Evolutionary conservation across 2,797 vertebrate species (phyloP).

Genomic region (Macropus fuliginosus): DNA sequence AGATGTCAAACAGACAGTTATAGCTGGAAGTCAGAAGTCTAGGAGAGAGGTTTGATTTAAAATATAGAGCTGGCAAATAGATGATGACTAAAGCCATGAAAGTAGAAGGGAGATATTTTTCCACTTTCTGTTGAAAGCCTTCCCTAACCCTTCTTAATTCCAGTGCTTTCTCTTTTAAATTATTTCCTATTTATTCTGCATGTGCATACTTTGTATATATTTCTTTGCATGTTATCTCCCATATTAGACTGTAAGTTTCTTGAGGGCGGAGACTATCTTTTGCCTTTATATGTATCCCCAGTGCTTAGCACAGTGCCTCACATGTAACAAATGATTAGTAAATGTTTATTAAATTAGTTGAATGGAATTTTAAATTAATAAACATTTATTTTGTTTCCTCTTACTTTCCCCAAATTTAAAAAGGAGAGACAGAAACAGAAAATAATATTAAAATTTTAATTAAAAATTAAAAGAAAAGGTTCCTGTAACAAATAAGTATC

Average conservation of each 20-base stretch:
- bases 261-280: background rate
- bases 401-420: background rate
- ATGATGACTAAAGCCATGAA: constrained; percentile 14
- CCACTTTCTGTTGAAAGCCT: background rate
- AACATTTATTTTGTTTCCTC: background rate
- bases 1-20: constrained; percentile 19
- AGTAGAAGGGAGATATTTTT: background rate
- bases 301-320: background rate
- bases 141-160: background rate
- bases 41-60: background rate
- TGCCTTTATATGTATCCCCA: background rate
- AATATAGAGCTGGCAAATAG: constrained; percentile 22
- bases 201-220: background rate
- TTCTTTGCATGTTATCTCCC: background rate
- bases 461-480: background rate
- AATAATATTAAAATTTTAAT: background rate
- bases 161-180: background rate
- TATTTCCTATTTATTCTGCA: background rate
- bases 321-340: background rate
- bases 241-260: background rate
- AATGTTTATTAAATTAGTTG: background rate
- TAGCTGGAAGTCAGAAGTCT: constrained; percentile 14
- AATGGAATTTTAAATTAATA: background rate
- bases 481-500: background rate
- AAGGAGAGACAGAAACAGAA: background rate